phyloP scores from a whole-genome alignment of 2,888 invertebrate species.

The Pheosia gnoma region DNA sequence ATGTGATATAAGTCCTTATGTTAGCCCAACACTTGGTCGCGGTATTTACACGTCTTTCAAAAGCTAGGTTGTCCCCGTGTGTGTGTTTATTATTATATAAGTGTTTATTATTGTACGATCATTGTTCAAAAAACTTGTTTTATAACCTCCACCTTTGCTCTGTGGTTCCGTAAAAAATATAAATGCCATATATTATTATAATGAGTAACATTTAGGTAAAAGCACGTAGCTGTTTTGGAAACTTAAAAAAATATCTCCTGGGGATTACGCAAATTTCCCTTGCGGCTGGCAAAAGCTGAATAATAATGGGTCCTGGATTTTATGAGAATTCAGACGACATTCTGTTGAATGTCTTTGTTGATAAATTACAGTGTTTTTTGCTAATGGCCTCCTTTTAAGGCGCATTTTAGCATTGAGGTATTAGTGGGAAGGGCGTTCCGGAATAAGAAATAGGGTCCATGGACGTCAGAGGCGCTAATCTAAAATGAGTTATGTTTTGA shows the following conservation, averaged over 20 bases:
- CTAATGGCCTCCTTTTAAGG: constrained; percentile 64
- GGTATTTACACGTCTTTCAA: too few relatives aligned
- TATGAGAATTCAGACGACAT: constrained; percentile 57
- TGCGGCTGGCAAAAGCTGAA: constrained; percentile 66
- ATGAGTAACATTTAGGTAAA: background rate
- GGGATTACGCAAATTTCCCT: constrained; percentile 72
- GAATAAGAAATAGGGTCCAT: constrained; percentile 17
- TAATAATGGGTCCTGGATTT: constrained; percentile 72
- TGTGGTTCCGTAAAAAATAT: background rate
- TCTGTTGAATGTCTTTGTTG: constrained; percentile 66
- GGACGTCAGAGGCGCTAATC: constrained; percentile 18
- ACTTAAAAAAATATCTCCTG: constrained; percentile 51
- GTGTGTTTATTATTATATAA: too few relatives aligned
- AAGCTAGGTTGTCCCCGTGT: too few relatives aligned
- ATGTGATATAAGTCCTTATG: too few relatives aligned
- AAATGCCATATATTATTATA: background rate
- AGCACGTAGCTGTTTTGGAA: constrained; percentile 13
- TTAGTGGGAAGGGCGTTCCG: constrained; percentile 26
- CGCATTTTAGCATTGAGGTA: constrained; percentile 46
- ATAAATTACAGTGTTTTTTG: constrained; percentile 77
- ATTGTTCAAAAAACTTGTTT: too few relatives aligned
- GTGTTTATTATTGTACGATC: too few relatives aligned
- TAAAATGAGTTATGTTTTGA: constrained; percentile 15
- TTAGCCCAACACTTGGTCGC: too few relatives aligned
- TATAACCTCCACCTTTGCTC: too few relatives aligned